These are phyloP conservation scores for Ophiothrix spiculata DNA, from an alignment of 35 echinoderm and acorn worm species.

Conservation along the genomic window DNA sequence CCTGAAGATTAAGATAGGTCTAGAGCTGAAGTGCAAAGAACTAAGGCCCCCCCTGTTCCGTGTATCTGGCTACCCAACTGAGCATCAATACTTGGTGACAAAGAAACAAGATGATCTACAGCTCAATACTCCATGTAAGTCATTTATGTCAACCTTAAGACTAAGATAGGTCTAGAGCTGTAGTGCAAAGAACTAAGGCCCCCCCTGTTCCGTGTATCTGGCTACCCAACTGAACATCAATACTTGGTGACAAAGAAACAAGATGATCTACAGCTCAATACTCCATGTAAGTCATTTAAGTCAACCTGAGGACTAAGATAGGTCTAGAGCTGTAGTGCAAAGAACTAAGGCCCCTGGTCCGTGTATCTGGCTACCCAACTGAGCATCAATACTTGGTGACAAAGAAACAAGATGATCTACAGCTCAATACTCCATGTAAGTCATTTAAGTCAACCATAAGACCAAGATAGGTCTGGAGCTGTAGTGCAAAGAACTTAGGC, in stretches of 20 bases:
- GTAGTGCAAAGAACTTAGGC: too few relatives aligned
- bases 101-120: constrained; percentile 53
- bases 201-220: too few relatives aligned
- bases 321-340: too few relatives aligned
- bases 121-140: constrained; percentile 69
- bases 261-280: constrained; percentile 31
- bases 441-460: not conserved
- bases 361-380: too few relatives aligned
- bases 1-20: too few relatives aligned
- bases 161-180: too few relatives aligned
- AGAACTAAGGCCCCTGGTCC: too few relatives aligned
- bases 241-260: constrained; percentile 78
- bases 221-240: constrained; percentile 72
- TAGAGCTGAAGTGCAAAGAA: too few relatives aligned
- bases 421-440: constrained; percentile 57
- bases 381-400: constrained; percentile 82
- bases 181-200: too few relatives aligned
- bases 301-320: constrained; percentile 29
- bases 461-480: constrained; percentile 59
- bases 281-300: constrained; percentile 67
- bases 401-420: constrained; percentile 38
- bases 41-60: too few relatives aligned
- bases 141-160: too few relatives aligned
- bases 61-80: constrained; percentile 57
- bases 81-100: constrained; percentile 81